These are phyloP conservation scores for Pollimyrus isidori DNA, from an alignment of 2,113 vertebrate species.

Conservation along the genomic window DNA sequence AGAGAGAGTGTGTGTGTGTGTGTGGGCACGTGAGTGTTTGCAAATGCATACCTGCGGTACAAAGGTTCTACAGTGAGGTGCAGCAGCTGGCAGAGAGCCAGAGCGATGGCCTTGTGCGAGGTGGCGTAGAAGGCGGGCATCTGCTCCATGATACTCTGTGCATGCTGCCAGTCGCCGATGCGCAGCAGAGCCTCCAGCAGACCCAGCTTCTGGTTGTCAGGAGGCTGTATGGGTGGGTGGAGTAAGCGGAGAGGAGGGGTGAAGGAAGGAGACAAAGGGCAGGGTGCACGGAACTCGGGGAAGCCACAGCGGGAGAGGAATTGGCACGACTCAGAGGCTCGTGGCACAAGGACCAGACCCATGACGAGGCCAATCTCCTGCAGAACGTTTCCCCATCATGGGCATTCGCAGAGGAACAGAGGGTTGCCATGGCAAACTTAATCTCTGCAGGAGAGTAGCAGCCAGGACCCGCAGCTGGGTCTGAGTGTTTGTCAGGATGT, in stretches of 20 bases:
- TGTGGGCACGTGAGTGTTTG: neutral
- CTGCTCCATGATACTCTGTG: slow-evolving; percentile 95
- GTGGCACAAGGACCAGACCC: neutral
- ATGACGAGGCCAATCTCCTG: neutral
- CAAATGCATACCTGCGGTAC: slow-evolving; percentile 74
- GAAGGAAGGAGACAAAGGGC: neutral
- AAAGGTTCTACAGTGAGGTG: slow-evolving; percentile 92
- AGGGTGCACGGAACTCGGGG: neutral
- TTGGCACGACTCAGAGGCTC: neutral
- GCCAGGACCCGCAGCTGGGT: neutral
- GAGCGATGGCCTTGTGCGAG: slow-evolving; percentile 86
- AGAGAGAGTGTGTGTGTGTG: neutral
- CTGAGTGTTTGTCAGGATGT: neutral
- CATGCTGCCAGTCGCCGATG: slow-evolving; percentile 95
- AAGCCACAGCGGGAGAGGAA: neutral
- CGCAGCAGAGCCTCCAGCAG: slow-evolving; percentile 87
- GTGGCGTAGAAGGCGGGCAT: slow-evolving; percentile 91
- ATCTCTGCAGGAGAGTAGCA: neutral
- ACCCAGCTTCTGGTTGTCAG: slow-evolving; percentile 95
- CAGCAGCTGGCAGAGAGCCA: slow-evolving; percentile 88
- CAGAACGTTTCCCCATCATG: neutral
- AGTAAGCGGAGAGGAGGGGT: neutral
- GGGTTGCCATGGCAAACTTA: slow-evolving; percentile 18
- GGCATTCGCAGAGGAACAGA: neutral
- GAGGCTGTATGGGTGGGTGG: slow-evolving; percentile 63